Percentiles rank a stretch among this genome's conserved stretches.
These are phyloP conservation scores for Pipistrellus nathusii DNA, from an alignment of 2,797 vertebrate species.

Conservation along the genomic window DNA sequence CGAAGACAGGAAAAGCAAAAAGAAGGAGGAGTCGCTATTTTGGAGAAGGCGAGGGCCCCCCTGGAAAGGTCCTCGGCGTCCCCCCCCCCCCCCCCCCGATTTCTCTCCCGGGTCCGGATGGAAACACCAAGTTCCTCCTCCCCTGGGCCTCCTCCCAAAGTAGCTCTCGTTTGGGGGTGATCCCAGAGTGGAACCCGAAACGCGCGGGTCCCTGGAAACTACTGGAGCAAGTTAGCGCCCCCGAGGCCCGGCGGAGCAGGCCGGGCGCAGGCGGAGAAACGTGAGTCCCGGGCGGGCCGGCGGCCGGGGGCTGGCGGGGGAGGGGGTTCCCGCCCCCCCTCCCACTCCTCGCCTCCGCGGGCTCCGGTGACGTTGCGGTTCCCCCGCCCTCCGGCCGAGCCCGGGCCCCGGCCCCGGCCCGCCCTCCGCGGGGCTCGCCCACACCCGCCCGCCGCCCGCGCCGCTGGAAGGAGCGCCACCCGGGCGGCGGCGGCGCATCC, in stretches of 20 bases:
- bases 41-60: not conserved
- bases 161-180: constrained; percentile 17
- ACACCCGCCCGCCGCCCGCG: constrained; percentile 22
- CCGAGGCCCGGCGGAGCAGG: constrained; percentile 32
- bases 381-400: constrained; percentile 72
- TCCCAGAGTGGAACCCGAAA: not conserved
- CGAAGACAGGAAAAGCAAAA: not conserved
- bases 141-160: not conserved
- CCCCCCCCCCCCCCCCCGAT: not conserved
- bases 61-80: not conserved
- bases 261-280: not conserved
- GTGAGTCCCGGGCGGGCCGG: not conserved
- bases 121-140: no score
- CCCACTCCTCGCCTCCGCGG: constrained; percentile 13
- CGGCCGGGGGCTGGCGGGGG: not conserved
- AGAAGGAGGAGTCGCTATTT: not conserved
- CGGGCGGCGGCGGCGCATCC: constrained; percentile 60
- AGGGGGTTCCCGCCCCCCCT: constrained; percentile 24
- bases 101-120: no score
- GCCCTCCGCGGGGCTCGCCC: constrained; percentile 14
- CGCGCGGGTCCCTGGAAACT: not conserved
- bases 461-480: constrained; percentile 22
- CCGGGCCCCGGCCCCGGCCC: not conserved
- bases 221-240: not conserved
- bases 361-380: constrained; percentile 82